Conservation (phyloP, 2,888 invertebrate genomes). For the Serripes groenlandicus region DNA sequence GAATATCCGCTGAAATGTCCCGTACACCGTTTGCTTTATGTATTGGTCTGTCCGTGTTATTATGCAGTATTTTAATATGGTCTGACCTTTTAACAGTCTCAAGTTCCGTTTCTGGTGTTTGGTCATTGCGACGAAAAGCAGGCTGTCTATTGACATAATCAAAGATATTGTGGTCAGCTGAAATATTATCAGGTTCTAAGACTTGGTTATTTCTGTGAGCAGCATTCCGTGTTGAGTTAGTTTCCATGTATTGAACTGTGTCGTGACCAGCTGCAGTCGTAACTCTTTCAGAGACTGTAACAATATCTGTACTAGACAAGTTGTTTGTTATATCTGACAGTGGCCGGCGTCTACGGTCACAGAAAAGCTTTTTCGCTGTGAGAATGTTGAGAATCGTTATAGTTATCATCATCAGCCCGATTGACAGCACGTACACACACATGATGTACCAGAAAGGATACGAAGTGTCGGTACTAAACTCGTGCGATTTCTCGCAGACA, state of each 20-base stretch:
- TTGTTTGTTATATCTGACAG: not conserved
- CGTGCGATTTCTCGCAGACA: conserved; percentile 43
- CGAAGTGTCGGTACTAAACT: conserved; percentile 8
- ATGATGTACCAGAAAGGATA: conserved; percentile 36
- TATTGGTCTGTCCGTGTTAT: too few relatives aligned
- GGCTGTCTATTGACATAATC: not conserved
- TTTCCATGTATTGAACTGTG: not conserved
- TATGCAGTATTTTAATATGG: not conserved
- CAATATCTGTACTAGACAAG: not conserved
- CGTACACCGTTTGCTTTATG: not conserved
- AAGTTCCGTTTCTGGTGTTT: not conserved
- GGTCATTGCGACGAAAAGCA: not conserved
- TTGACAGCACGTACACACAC: conserved; percentile 37
- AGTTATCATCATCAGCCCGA: conserved; percentile 20
- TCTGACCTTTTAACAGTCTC: not conserved
- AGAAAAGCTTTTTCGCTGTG: conserved; percentile 35
- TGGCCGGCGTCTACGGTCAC: not conserved
- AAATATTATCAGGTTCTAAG: not conserved
- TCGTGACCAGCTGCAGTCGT: not conserved
- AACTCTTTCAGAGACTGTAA: not conserved
- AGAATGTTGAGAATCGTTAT: conserved; percentile 24
- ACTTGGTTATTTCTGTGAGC: not conserved
- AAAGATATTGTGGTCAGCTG: not conserved
- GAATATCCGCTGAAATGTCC: not conserved
- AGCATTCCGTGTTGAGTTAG: not conserved